Base-by-base conservation (phyloP, 2,113 vertebrate species). In the Chaetodon auriga region DNA sequence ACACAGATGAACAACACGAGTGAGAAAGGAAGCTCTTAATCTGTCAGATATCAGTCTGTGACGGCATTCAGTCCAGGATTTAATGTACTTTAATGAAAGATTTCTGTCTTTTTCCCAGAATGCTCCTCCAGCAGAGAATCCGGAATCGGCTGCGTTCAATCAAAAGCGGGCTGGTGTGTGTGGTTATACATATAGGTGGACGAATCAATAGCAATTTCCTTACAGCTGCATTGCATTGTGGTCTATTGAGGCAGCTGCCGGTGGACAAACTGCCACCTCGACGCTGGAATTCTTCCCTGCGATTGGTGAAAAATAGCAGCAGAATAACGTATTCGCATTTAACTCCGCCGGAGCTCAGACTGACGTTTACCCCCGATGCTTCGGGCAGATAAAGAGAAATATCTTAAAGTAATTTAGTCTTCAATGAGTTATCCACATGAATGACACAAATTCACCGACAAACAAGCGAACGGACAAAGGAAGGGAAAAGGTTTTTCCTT, bases 391-490 rank as follows among this genome's bases (percentile, higher is more conserved):
- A 35, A 4, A 79, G 1, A 45, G 7, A 71, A 10, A 46, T 14
- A 69, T 30, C 49, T 65, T 60, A 30, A 66, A 51, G 64, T n/a
- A 13, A 84, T 55, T 66, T 63, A 15, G n/a, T 69, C 62, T 30
- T 18, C 14, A 58, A 55, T 9, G 25, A 66, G 54, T 75, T 7
- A 35, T 75, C 54, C 58, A 55, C 57, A 21, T 0, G 23, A 65
- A 54, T 30, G 64, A 51, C 64, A 80, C 55, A 49, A 77, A 83
- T 54, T 60, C 51, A 16, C n/a, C 19, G 46, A 68, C 65, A 58
- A 78, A 78, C 49, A 74, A 45, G 7, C 23, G 60, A 81, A 64
- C 53, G 68, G 71, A 78, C 60, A 68, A 84, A 73, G 36, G 57
- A 68, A n/a, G 11, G 18, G 25, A 74, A 46, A 16, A 16, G 19